phyloP scores from a whole-genome alignment of 2,797 vertebrate genomes.

The Peromyscus attwateri region DNA sequence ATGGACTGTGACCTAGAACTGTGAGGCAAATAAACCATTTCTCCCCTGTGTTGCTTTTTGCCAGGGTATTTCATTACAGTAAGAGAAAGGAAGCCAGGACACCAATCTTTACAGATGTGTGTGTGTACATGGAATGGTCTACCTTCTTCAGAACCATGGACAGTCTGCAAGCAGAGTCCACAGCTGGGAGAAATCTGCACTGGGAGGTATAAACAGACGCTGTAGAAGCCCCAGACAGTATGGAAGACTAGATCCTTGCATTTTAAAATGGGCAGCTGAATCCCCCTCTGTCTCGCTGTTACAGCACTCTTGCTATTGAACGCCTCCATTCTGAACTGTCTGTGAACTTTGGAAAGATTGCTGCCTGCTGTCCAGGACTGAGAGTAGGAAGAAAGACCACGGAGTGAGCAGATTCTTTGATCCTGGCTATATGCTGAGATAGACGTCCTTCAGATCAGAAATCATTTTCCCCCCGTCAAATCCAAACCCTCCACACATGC shows the following conservation, averaged over 20 bases:
- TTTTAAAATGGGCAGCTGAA: background rate
- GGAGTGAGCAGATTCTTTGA: background rate
- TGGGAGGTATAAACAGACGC: background rate
- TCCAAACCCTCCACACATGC: slow-evolving; percentile 6
- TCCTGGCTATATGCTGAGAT: slow-evolving; percentile 54
- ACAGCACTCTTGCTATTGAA: background rate
- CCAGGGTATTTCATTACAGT: background rate
- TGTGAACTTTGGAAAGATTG: slow-evolving; percentile 45
- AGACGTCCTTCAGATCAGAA: slow-evolving; percentile 55
- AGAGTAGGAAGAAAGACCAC: background rate
- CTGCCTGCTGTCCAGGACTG: background rate
- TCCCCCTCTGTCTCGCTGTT: slow-evolving; percentile 43
- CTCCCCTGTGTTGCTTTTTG: background rate
- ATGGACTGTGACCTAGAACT: too few relatives aligned
- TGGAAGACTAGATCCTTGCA: background rate
- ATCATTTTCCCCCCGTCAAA: slow-evolving; percentile 63
- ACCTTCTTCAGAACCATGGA: background rate
- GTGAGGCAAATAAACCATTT: background rate
- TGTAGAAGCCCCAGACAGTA: background rate
- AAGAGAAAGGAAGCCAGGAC: background rate
- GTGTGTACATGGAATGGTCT: background rate
- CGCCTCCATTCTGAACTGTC: background rate
- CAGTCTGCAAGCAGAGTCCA: background rate
- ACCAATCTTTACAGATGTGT: background rate
- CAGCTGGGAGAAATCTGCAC: background rate